Base-by-base conservation (phyloP, 2,113 vertebrate genomes). In the Bambusicola thoracicus region DNA sequence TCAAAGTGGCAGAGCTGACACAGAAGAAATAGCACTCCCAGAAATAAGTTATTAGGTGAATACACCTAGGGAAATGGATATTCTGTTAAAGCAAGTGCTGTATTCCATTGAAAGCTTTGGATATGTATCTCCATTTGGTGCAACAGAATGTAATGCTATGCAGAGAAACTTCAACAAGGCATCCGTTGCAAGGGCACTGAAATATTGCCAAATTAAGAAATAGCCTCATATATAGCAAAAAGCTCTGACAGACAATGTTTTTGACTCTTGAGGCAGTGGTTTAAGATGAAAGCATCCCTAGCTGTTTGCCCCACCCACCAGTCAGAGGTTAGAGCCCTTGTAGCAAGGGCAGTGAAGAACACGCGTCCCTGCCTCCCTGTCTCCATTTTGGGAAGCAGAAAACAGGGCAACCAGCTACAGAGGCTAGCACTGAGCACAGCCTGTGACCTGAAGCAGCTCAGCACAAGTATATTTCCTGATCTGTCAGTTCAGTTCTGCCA, bases 151-250 rank as follows among this genome's bases (percentile, higher is more conserved):
- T n/a, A 93, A 81, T 1, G 1, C 19, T 40, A 76, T 5, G 58
- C 41, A 79, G 44, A 80, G 22, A 85, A 87, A 49, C 59, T 53
- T 80, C 75, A 82, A 7, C 17, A 67, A 87, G 74, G 30, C 22
- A 80, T 91, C 87, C 22, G 80, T 89, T 82, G 21, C 53, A 92
- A 92, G 59, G 75, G n/a, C 87, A 80, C 8, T 80, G 67, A 85
- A 93, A 82, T 27, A 67, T 80, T 74, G 59, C 32, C 90, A 82
- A 65, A 27, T 66, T 82, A 91, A 91, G 85, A 91, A 92, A 91
- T 46, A 80, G 41, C 36, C 65, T 85, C 0, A 0, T 73, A 85
- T 79, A 76, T 41, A 76, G 81, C 41, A 66, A 85, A 87, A 91
- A 63, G 9, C 44, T 85, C 48, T 85, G 78, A 80, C 18, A 73